Evolutionary conservation across 2,888 invertebrate genomes (phyloP).

Genomic region (Cryptophagus acutangulus): DNA sequence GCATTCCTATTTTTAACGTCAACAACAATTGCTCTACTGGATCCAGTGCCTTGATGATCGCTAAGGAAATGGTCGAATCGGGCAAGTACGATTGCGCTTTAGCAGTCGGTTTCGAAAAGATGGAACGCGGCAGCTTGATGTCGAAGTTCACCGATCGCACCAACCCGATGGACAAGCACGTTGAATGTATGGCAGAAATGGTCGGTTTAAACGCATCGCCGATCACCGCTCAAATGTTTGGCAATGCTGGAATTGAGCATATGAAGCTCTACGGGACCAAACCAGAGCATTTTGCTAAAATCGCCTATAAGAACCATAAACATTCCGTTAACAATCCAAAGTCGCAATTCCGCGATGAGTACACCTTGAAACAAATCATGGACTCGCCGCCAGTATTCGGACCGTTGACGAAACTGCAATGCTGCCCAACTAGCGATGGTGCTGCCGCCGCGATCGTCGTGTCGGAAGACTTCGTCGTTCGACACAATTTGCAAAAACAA

Average conservation of each 20-base stretch:
- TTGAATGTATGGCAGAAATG: slow-evolving; percentile 77
- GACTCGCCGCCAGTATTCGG: slow-evolving; percentile 85
- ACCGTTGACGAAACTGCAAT: slow-evolving; percentile 92
- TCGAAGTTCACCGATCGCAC: slow-evolving; percentile 72
- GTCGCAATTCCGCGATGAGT: slow-evolving; percentile 91
- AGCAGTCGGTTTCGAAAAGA: slow-evolving; percentile 97
- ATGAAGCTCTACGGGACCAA: slow-evolving; percentile 94
- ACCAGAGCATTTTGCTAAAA: slow-evolving; percentile 91
- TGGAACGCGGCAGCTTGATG: slow-evolving; percentile 87
- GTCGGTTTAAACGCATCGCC: slow-evolving; percentile 79
- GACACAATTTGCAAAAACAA: slow-evolving; percentile 72
- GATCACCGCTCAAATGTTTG: slow-evolving; percentile 92
- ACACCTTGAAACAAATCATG: slow-evolving; percentile 84
- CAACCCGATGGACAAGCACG: slow-evolving; percentile 85
- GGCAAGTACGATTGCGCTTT: slow-evolving; percentile 83
- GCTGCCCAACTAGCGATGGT: slow-evolving; percentile 99
- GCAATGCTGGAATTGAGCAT: slow-evolving; percentile 92
- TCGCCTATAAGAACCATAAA: slow-evolving; percentile 96
- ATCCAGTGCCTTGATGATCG: slow-evolving; percentile 84
- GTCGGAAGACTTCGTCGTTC: slow-evolving; percentile 84
- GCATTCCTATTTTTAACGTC: slow-evolving; percentile 93
- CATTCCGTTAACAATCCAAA: slow-evolving; percentile 96
- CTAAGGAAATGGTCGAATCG: slow-evolving; percentile 87
- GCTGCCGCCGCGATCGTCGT: slow-evolving; percentile 89
- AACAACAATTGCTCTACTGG: slow-evolving; percentile 99